These are phyloP conservation scores for Aphaenogaster rudis DNA, from an alignment of 1,140 invertebrate genomes.

Conservation along the genomic window DNA sequence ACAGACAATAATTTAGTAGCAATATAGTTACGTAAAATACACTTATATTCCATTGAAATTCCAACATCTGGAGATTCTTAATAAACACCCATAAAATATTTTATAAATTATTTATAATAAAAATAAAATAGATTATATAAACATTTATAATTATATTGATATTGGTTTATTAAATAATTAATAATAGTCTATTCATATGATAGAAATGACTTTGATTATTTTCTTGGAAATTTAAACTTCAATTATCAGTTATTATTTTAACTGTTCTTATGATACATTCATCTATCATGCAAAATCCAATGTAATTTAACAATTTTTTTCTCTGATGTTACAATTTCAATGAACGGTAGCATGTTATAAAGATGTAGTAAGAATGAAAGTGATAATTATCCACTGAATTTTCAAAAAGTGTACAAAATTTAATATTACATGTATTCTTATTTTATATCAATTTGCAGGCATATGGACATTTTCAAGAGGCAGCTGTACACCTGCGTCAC, in stretches of 20 bases:
- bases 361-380: background rate
- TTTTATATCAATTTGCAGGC: conserved; percentile 85
- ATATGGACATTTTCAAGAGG: conserved; percentile 94
- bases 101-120: background rate
- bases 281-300: background rate
- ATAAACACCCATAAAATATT: background rate
- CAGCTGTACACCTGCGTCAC: conserved; percentile 92
- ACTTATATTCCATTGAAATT: background rate
- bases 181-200: too few species aligned
- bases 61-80: background rate
- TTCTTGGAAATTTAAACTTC: background rate
- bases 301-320: background rate
- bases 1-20: conserved; percentile 11
- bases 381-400: background rate
- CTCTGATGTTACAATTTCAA: background rate
- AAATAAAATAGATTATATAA: too few species aligned
- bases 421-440: conserved; percentile 32
- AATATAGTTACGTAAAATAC: background rate
- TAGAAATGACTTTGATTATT: background rate
- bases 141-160: too few species aligned
- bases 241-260: background rate
- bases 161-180: too few species aligned
- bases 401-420: background rate
- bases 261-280: background rate
- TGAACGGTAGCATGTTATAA: background rate